Evolutionary conservation across 2,797 vertebrate genomes (phyloP), one percentile per base, ranked within the genome.

Genomic region (Tokudaia tokunoshimensis): DNA sequence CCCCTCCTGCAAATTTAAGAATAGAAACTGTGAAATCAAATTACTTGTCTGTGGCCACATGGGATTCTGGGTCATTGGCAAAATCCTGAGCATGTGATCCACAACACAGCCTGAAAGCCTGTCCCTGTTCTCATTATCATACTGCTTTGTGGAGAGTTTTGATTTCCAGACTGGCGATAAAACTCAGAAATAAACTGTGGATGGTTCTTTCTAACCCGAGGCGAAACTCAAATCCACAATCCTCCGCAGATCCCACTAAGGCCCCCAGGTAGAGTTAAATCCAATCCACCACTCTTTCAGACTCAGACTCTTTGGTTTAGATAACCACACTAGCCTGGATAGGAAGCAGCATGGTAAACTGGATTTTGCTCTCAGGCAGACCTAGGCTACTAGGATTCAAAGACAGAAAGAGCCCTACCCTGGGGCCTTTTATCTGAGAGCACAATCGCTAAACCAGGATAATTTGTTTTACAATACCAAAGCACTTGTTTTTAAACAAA

Each of bases 401-500:
- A 97, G 94, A 41, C 17, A 94, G 83, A 95, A 84, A 93, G 20
- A 97, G 80, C 63, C 78, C 95, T 95, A 94, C 91, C 91, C 95
- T 63, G 44, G 96, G 96, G 81, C 91, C 96, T 95, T 97, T 97
- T 94, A 97, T 98, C 96, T 93, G 84, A 90, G 50, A 94, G 44
- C 85, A 92, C 91, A 94, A 94, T 80, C 44, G 0, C 84, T 85
- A 95, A 86, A 91, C 94, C 86, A 85, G 89, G 95, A 96, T 95
- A 94, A 96, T 98, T 96, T 97, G 96, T 96, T 97, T 97, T 92
- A 95, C 94, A 97, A 97, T 96, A 88, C 95, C 84, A 95, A 74
- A 95, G 89, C 75, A 95, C 91, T 97, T 97, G 96, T 97, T 97
- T 97, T 95, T 95, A 98, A 98, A 98, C 97, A 98, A 97, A 97